Evolutionary conservation across 2,888 invertebrate genomes (phyloP).

Genomic region (Caenorhabditis doughertyi): DNA sequence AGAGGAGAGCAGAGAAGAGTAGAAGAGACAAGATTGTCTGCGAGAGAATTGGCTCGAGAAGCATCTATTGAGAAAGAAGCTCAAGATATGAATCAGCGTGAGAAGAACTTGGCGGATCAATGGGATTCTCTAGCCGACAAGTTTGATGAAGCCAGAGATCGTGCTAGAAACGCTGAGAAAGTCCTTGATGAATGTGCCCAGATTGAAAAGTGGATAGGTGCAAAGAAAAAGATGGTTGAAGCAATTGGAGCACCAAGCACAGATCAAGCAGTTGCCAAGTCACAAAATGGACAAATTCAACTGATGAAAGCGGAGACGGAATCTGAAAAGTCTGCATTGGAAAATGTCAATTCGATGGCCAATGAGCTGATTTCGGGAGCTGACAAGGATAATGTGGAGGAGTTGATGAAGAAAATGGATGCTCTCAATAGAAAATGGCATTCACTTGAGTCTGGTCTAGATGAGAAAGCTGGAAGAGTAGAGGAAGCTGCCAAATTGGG

Average conservation of each 20-base stretch:
- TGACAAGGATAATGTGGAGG: constrained; percentile 50
- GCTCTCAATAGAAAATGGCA: constrained; percentile 88
- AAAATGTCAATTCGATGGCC: constrained; percentile 90
- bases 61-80: constrained; percentile 65
- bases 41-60: constrained; percentile 62
- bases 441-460: constrained; percentile 68
- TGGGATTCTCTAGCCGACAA: constrained; percentile 69
- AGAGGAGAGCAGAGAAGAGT: constrained; percentile 64
- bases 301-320: constrained; percentile 94
- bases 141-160: constrained; percentile 61
- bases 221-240: constrained; percentile 96
- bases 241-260: constrained; percentile 96
- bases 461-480: constrained; percentile 63
- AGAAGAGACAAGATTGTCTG: constrained; percentile 62
- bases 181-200: constrained; percentile 93
- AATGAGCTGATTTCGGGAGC: constrained; percentile 86
- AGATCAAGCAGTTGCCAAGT: constrained; percentile 89
- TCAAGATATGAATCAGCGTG: constrained; percentile 51
- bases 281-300: constrained; percentile 67
- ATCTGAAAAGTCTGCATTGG: constrained; percentile 92
- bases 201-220: constrained; percentile 91
- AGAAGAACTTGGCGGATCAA: constrained; percentile 69
- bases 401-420: constrained; percentile 84
- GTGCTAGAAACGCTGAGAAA: constrained; percentile 91
- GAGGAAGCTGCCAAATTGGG: constrained; percentile 62